These are phyloP conservation scores for Microctonus hyperodae DNA, from an alignment of 2,888 invertebrate species.

Conservation along the genomic window DNA sequence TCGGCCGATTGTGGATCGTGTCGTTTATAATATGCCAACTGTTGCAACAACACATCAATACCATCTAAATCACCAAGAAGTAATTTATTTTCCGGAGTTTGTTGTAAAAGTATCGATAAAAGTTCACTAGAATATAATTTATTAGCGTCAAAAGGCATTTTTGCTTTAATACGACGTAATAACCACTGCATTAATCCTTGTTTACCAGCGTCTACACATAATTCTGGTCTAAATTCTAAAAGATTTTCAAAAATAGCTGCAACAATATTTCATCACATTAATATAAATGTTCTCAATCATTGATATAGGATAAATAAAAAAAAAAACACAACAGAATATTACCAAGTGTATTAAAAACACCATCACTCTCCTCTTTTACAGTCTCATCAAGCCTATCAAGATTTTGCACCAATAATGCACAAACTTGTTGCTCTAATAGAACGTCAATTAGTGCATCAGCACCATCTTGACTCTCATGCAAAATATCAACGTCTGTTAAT, in stretches of 20 bases:
- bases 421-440: constrained; percentile 87
- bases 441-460: constrained; percentile 88
- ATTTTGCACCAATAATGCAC: constrained; percentile 91
- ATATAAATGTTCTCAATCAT: constrained; percentile 10
- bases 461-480: constrained; percentile 93
- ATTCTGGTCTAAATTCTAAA: constrained; percentile 86
- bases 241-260: constrained; percentile 93
- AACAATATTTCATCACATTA: constrained; percentile 37
- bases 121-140: constrained; percentile 97
- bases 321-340: too few relatives aligned
- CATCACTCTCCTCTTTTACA: constrained; percentile 93
- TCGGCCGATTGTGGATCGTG: constrained; percentile 91
- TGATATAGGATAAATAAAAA: constrained; percentile 20
- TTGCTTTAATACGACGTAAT: constrained; percentile 85
- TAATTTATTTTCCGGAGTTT: constrained; percentile 81
- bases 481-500: constrained; percentile 93
- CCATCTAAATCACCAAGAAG: constrained; percentile 92
- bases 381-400: constrained; percentile 91
- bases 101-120: constrained; percentile 92
- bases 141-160: constrained; percentile 92
- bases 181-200: constrained; percentile 94
- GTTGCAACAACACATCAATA: constrained; percentile 94
- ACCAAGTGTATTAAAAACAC: constrained; percentile 93
- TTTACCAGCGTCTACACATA: constrained; percentile 84
- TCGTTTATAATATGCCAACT: constrained; percentile 90